A percentile compares a stretch with the other conserved stretches of the same genome.
These are phyloP conservation scores for Andrena cerasifolii DNA, from an alignment of 1,140 invertebrate genomes.

Conservation along the genomic window DNA sequence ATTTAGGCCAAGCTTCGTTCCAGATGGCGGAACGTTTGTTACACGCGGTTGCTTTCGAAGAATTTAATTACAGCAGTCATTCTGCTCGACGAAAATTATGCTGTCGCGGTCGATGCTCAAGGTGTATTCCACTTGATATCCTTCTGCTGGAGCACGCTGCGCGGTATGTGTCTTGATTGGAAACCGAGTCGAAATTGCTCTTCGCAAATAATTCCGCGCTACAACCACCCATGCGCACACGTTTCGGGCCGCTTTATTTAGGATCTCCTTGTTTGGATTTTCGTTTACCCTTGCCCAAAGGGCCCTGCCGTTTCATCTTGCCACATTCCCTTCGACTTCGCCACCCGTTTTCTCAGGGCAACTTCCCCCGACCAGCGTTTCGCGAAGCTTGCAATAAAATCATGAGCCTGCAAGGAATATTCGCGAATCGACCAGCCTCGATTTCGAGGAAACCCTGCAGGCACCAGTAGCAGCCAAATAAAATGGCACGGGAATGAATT, in stretches of 20 bases:
- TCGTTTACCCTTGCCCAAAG: slow-evolving; percentile 26
- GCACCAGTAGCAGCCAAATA: too few species aligned
- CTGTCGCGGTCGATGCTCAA: background rate
- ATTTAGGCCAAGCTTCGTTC: background rate
- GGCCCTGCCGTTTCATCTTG: slow-evolving; percentile 22
- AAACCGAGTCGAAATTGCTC: slow-evolving; percentile 28
- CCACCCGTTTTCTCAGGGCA: background rate
- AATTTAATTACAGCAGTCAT: slow-evolving; percentile 16
- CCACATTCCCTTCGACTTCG: background rate
- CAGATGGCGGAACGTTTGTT: background rate
- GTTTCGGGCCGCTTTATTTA: slow-evolving; percentile 33
- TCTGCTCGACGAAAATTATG: background rate
- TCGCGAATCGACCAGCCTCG: too few species aligned
- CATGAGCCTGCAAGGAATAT: background rate
- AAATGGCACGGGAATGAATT: too few species aligned
- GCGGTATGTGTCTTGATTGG: slow-evolving; percentile 21
- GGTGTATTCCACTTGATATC: background rate
- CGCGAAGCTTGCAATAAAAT: too few species aligned
- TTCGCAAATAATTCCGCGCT: slow-evolving; percentile 32
- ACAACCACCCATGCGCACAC: background rate
- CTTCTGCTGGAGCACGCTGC: background rate
- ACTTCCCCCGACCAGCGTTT: background rate
- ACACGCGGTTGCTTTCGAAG: background rate
- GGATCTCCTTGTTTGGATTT: slow-evolving; percentile 26
- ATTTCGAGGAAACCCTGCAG: too few species aligned